Evolutionary conservation across 2,113 vertebrate species (phyloP).

Genomic region (Sardina pilchardus): DNA sequence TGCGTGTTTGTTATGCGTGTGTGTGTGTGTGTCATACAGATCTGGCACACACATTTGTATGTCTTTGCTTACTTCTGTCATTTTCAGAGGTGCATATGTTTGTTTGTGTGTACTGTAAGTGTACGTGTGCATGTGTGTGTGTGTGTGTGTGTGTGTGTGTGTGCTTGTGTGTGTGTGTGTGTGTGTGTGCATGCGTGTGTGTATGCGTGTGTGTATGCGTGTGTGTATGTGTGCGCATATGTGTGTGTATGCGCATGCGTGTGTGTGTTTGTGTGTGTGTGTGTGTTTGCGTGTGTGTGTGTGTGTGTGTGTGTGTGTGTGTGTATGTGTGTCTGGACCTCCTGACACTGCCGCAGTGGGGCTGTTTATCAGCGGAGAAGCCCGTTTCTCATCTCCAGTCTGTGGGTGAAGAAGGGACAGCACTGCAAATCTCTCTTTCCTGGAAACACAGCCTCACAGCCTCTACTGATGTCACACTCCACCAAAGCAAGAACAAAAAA

Average conservation of each 20-base stretch:
- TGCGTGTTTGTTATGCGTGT: background rate
- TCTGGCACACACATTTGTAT: background rate
- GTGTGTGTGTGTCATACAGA: conserved; percentile 1
- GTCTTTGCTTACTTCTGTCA: background rate
- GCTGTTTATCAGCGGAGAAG: conserved; percentile 27
- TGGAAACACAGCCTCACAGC: conserved; percentile 34
- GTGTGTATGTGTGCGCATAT: background rate
- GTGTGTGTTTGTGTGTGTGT: background rate
- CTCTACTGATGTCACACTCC: conserved; percentile 44
- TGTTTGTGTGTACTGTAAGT: conserved; percentile 28
- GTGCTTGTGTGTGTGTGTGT: background rate
- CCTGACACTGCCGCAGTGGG: conserved; percentile 37
- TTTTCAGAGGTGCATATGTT: conserved; percentile 12
- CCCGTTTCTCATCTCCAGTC: conserved; percentile 35
- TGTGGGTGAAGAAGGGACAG: conserved; percentile 45
- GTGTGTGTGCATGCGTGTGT: background rate
- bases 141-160: conserved; percentile 46
- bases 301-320: conserved; percentile 22
- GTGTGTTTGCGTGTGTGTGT: conserved; percentile 1
- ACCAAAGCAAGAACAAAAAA: conserved; percentile 9
- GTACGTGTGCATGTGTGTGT: background rate
- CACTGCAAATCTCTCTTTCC: conserved; percentile 36
- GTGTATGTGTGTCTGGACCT: conserved; percentile 32
- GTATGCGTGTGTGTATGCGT: background rate
- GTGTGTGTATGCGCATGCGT: background rate